Conservation (phyloP, 1,140 invertebrate species). For the Ceratoteleas bidentatus region DNA sequence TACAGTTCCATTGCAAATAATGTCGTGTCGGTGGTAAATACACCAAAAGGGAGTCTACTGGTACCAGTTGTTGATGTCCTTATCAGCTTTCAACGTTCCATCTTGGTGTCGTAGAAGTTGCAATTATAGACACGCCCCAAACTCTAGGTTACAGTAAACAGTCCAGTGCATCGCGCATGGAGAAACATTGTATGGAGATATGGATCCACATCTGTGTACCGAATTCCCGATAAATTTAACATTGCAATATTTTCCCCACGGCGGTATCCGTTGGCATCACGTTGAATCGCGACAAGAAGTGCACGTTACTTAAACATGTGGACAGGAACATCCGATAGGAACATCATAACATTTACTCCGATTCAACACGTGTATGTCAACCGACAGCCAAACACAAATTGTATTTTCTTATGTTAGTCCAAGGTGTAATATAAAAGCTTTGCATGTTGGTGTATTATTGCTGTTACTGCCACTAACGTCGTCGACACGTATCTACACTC, state of each 20-base stretch:
- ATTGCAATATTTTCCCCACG: conserved; percentile 29
- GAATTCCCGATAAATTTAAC: background rate
- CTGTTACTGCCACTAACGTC: conserved; percentile 70
- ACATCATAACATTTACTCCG: conserved; percentile 9
- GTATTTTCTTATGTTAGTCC: conserved; percentile 56
- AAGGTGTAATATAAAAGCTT: conserved; percentile 66
- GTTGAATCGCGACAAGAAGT: conserved; percentile 23
- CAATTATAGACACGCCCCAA: conserved; percentile 45
- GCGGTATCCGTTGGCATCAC: conserved; percentile 17
- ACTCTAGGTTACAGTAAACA: conserved; percentile 35
- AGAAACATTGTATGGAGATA: conserved; percentile 13
- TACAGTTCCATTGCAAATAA: no score
- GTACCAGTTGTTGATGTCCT: conserved; percentile 40
- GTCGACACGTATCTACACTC: conserved; percentile 70
- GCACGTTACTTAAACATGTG: no score
- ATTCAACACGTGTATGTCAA: conserved; percentile 42
- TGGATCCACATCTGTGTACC: background rate
- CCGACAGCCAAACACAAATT: conserved; percentile 42
- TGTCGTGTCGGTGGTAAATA: background rate
- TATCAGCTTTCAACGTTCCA: conserved; percentile 48
- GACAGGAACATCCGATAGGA: no score
- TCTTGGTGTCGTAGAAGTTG: conserved; percentile 57
- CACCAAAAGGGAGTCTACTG: background rate
- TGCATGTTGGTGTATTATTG: conserved; percentile 73
- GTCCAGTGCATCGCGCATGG: conserved; percentile 31